Base-by-base conservation (phyloP, 2,797 vertebrate genomes). In the Antennarius maculatus region DNA sequence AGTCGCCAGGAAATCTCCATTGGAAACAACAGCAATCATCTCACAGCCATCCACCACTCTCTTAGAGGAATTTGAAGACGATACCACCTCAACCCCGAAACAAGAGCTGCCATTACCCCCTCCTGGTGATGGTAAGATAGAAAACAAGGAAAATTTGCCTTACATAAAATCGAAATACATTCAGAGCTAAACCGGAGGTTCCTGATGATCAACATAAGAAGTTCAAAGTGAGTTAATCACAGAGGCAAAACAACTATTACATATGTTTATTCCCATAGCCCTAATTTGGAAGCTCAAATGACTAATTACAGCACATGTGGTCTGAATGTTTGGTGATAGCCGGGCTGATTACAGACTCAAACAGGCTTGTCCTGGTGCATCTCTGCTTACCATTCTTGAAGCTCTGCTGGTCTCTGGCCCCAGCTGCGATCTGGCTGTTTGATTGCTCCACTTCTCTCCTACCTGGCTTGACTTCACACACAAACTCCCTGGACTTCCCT, bases 21-120 rank as follows among this genome's bases (percentile, higher is more conserved):
- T 86, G 52, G 77, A 0, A 0, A 89, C 84, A 10, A 88, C 47
- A 27, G 74, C 66, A 3, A 91, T 75, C 91, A 94, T 93, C 88
- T 99, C 98, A 74, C 96, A 98, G 28, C 97, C 97, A 58, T 97
- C 96, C 64, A 95, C 95, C 1, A 97, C 92, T 69, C 96, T 92
- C 77, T 91, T 95, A 12, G 92, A 83, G 45, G 69, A 92, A 57
- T 98, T 96, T 0, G 95, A 94, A 8, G 95, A 97, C 8, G 91
- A 83, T 15, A 89, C 81, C 3, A 84, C 71, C 11, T 97, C 97
- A 2, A 90, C 89, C 0, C 93, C 93, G 37, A 80, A 81, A 76
- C 92, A 91, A 56, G 83, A 94, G 80, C 92, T 92, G 43, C 91
- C 88, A 54, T 90, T 91, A 78, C 96, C 93, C 7, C 61, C 75